Conservation (phyloP, 2,888 invertebrate species). For the Hybos culiciformis region DNA sequence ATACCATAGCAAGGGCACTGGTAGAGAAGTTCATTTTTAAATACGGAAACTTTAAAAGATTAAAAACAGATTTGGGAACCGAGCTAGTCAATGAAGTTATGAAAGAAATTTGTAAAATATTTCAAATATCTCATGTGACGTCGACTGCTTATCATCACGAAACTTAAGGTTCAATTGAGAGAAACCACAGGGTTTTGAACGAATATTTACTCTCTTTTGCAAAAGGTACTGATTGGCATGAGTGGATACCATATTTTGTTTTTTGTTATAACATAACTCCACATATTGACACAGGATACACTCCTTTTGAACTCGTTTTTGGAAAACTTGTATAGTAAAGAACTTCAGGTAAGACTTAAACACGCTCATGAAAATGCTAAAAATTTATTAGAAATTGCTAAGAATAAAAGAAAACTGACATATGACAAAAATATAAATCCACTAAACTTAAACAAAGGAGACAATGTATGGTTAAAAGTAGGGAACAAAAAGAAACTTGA, state of each 20-base stretch:
- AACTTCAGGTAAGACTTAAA: no score
- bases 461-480: no score
- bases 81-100: conserved; percentile 7
- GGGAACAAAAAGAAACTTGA: no score
- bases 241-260: background rate
- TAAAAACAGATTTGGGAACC: conserved; percentile 9
- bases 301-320: background rate
- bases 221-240: conserved; percentile 1
- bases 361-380: no score
- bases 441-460: no score
- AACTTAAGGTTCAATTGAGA: conserved; percentile 6
- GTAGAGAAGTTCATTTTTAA: conserved; percentile 5
- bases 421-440: no score
- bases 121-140: conserved; percentile 1
- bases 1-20: conserved; percentile 1
- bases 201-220: conserved; percentile 2
- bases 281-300: background rate
- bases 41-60: conserved; percentile 7
- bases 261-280: background rate
- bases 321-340: no score
- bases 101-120: conserved; percentile 3
- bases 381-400: no score
- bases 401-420: no score
- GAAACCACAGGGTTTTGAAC: conserved; percentile 8
- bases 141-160: conserved; percentile 10